A percentile compares a stretch with the other conserved stretches of the same genome.
phyloP scores from a whole-genome alignment of 2,888 invertebrate genomes.

The Cantharis nigra region DNA sequence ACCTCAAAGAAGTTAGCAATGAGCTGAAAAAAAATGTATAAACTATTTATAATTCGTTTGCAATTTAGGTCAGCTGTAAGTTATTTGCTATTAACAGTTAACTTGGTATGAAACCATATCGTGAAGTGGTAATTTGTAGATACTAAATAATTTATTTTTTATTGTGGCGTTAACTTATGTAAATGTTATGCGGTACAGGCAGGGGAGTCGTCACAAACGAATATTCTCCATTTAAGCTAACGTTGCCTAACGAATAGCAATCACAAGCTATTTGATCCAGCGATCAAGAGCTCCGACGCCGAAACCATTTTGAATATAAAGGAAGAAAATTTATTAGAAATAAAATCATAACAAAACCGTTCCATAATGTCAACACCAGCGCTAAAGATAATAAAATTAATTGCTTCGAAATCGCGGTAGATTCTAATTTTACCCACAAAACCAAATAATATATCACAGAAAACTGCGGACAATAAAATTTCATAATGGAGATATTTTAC shows the following conservation, averaged over 20 bases:
- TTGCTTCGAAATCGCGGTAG: not conserved
- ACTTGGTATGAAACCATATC: not conserved
- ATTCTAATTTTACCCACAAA: not conserved
- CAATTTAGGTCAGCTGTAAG: not conserved
- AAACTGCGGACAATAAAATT: not conserved
- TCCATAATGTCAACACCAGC: not conserved
- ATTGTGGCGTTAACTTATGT: not conserved
- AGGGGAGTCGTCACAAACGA: not conserved
- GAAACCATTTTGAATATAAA: constrained; percentile 2
- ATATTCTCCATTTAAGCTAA: not conserved
- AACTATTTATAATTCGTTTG: not conserved
- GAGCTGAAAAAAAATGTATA: not conserved
- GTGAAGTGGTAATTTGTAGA: not conserved
- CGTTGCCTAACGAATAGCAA: not conserved
- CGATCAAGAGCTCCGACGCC: not conserved
- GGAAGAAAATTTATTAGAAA: not conserved
- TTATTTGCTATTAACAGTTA: not conserved
- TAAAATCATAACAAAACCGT: not conserved
- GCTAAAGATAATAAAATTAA: not conserved
- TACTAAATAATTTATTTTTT: not conserved
- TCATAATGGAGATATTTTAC: not conserved
- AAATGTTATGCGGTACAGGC: not conserved
- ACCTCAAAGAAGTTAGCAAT: not conserved
- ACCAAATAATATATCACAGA: not conserved
- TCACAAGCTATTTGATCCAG: not conserved